Evolutionary conservation across 2,113 vertebrate genomes (phyloP).

Genomic region (Nipponia nippon): DNA sequence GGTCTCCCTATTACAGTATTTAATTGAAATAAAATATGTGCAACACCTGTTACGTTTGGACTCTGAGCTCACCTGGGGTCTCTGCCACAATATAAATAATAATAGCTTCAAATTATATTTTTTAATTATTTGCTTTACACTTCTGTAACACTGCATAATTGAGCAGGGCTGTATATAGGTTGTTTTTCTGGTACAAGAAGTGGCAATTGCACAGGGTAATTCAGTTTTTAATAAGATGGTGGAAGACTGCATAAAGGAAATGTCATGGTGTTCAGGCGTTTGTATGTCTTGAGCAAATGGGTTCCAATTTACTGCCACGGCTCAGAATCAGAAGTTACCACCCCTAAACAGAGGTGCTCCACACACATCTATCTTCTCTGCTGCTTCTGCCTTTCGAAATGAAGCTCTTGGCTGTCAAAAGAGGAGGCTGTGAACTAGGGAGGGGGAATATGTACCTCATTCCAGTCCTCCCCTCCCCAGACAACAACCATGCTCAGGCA

Average conservation of each 20-base stretch:
- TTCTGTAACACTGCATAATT: neutral
- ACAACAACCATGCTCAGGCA: neutral
- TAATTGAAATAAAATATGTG: conserved; percentile 9
- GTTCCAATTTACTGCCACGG: accelerated
- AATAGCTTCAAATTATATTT: neutral
- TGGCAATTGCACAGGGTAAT: neutral
- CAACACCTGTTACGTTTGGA: neutral
- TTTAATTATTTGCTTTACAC: neutral
- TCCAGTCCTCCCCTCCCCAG: neutral
- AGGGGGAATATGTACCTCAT: neutral
- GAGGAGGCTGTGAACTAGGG: neutral
- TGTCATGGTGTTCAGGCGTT: neutral
- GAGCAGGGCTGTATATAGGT: neutral
- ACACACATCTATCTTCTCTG: accelerated
- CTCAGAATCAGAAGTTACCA: neutral
- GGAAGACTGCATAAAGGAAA: neutral
- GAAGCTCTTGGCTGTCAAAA: neutral
- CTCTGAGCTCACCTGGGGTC: neutral
- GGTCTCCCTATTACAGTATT: neutral
- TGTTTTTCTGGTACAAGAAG: neutral
- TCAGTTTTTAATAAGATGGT: neutral
- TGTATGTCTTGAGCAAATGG: neutral
- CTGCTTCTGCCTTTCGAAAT: neutral
- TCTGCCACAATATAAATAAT: neutral
- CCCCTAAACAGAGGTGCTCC: neutral